Evolutionary conservation across 2,888 invertebrate species (phyloP).

Genomic region (Amorpha juglandis): DNA sequence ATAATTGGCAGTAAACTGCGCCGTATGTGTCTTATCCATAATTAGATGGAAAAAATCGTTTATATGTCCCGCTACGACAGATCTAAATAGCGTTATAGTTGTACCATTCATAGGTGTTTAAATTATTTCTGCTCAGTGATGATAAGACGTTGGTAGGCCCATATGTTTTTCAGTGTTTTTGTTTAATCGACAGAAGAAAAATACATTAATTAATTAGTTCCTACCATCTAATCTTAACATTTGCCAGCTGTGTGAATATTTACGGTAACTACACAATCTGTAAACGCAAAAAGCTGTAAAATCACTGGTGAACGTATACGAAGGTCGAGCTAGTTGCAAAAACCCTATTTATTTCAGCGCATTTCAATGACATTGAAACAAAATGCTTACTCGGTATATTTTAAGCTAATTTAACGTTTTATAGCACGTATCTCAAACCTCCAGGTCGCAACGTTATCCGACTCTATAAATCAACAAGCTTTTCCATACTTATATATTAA

Average conservation of each 20-base stretch:
- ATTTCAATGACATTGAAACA: conserved; percentile 65
- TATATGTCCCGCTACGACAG: neutral
- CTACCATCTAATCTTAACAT: conserved; percentile 15
- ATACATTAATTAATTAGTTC: conserved; percentile 1
- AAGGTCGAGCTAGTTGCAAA: conserved; percentile 59
- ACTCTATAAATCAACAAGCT: conserved; percentile 67
- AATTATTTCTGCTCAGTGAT: neutral
- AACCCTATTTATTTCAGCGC: conserved; percentile 51
- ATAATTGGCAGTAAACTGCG: conserved; percentile 14
- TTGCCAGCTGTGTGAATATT: conserved; percentile 4
- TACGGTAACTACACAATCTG: conserved; percentile 26
- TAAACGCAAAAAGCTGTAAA: conserved; percentile 46
- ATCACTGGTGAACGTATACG: conserved; percentile 61
- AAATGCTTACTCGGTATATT: conserved; percentile 37
- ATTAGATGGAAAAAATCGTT: neutral
- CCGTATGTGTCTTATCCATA: conserved; percentile 4
- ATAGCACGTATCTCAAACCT: conserved; percentile 28
- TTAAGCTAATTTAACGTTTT: conserved; percentile 6
- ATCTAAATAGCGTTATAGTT: neutral
- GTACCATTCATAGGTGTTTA: neutral
- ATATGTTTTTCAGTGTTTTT: neutral
- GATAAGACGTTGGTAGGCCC: neutral
- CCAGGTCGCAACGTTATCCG: conserved; percentile 40
- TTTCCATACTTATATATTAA: conserved; percentile 47
- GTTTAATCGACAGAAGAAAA: neutral